Evolutionary conservation across 92 coral and sea anemone species (phyloP), one percentile per base, ranked within the genome.

Genomic region (Metridium senile): DNA sequence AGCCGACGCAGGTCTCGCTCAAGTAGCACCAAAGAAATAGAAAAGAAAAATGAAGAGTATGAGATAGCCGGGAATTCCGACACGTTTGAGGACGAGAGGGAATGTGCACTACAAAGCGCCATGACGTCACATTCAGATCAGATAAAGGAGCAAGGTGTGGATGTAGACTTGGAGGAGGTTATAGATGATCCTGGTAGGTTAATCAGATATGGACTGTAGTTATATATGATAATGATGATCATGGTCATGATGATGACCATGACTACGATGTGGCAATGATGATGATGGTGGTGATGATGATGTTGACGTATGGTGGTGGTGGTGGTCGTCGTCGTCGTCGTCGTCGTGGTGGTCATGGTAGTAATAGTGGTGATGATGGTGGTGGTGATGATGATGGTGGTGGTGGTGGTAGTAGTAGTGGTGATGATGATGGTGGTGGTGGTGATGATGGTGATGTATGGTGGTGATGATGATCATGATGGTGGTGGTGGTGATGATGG

Each of bases 81-180:
- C 33, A 67, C 21, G 11, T 73, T 73, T 73, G 68, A 73, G 19
- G 78, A 73, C 68, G 78, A 73, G 56, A 73, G 78, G 35, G 68
- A 73, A 34, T 73, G 78, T 58, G 58, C 22, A 29, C 32, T 73
- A 34, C 78, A 58, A 21, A 73, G 78, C 33, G 78, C 39, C 8
- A 73, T 73, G 78, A 73, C 78, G 68, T 57, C 63, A 31, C 68
- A 57, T 26, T 73, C 78, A 11, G 78, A 73, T 30, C 56, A 21
- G 23, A 27, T 34, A 11, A 33, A 23, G 21, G 53, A 29, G 9
- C 32, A 9, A 29, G 21, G 19, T 20, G 1, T 0, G 16, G 28
- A 52, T 7, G 51, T 45, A 7, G 51, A 45, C 51, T n/a, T 7
- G 16, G 59, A 10, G 3, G 59, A 54, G 21, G 23, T 19, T 54